These are phyloP conservation scores for Ptychadena robeensis DNA, from an alignment of 2,797 vertebrate species.

Conservation along the genomic window DNA sequence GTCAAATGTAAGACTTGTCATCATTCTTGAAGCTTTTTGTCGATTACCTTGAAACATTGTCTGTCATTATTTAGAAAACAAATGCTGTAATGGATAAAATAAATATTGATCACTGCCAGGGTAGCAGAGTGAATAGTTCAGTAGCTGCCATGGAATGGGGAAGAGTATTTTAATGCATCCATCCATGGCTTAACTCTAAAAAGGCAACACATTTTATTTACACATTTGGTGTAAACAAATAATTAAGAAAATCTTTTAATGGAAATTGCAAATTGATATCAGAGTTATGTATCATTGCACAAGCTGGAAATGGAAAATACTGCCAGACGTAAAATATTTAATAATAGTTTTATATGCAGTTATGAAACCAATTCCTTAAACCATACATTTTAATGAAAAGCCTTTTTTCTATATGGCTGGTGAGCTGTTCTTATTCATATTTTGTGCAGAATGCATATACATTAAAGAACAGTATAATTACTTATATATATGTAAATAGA, in stretches of 20 bases:
- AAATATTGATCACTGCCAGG: constrained; percentile 19
- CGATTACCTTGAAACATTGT: constrained; percentile 19
- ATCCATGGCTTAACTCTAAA: constrained; percentile 68
- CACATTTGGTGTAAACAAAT: constrained; percentile 73
- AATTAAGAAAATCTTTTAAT: constrained; percentile 70
- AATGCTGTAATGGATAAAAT: constrained; percentile 30
- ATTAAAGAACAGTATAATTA: neutral
- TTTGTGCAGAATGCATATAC: neutral
- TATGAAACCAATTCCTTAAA: constrained; percentile 6
- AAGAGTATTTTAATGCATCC: constrained; percentile 71
- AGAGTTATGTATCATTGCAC: constrained; percentile 24
- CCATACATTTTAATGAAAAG: neutral
- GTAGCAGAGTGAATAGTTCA: neutral
- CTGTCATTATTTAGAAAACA: constrained; percentile 31
- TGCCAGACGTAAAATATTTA: constrained; percentile 1
- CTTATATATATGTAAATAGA: too few relatives aligned
- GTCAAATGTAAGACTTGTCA: constrained; percentile 16
- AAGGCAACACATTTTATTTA: constrained; percentile 71
- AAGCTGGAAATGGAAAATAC: constrained; percentile 26
- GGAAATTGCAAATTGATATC: constrained; percentile 27
- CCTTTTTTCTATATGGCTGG: neutral
- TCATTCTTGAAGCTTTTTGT: constrained; percentile 15
- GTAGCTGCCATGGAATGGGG: constrained; percentile 9
- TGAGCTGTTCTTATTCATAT: neutral
- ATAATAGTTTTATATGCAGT: constrained; percentile 21